Percentiles rank a stretch among this genome's conserved stretches.
Evolutionary conservation across 2,113 vertebrate species (phyloP).

Genomic region (Xyrauchen texanus): DNA sequence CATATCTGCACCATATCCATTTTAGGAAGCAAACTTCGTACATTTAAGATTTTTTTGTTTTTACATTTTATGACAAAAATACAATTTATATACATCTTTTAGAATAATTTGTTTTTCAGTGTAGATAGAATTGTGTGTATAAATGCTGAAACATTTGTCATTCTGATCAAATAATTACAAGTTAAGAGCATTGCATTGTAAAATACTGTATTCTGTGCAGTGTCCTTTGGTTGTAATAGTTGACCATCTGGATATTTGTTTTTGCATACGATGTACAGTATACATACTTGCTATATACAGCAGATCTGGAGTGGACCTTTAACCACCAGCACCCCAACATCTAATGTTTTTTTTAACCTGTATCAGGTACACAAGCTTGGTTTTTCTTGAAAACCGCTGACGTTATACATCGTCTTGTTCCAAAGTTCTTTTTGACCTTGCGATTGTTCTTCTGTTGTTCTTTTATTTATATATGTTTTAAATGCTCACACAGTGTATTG

Average conservation of each 20-base stretch:
- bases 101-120: too few relatives aligned
- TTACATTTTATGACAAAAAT: too few relatives aligned
- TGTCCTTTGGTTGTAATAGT: not conserved
- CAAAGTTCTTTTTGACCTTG: constrained; percentile 34
- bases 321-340: too few relatives aligned
- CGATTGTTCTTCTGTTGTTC: constrained; percentile 26
- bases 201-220: not conserved
- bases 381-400: constrained; percentile 1
- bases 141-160: too few relatives aligned
- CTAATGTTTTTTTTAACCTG: not conserved
- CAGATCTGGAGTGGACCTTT: too few relatives aligned
- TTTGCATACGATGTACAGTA: not conserved
- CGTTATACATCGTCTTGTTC: constrained; percentile 1
- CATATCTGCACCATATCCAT: too few relatives aligned
- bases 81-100: too few relatives aligned
- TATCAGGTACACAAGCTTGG: not conserved
- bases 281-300: not conserved
- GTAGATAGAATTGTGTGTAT: too few relatives aligned
- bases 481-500: not conserved
- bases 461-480: constrained; percentile 19
- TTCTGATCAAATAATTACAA: not conserved
- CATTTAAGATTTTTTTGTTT: too few relatives aligned
- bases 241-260: not conserved
- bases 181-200: not conserved
- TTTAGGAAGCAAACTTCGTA: too few relatives aligned